Base-by-base conservation (phyloP, 2,888 invertebrate genomes). In the Cheilosia vulpina region DNA sequence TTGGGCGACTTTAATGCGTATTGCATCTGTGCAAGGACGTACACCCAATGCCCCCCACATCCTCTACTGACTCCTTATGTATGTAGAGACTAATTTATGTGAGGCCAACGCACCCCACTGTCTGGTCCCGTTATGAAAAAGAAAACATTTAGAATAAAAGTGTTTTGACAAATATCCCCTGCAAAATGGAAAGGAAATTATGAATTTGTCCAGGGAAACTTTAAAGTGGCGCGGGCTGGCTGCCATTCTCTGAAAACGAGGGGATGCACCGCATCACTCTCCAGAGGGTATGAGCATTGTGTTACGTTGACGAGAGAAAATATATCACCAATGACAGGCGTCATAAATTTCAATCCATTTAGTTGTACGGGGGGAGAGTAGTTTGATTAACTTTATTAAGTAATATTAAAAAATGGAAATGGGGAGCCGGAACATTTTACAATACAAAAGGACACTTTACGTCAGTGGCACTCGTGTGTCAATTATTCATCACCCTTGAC, bases 341-440 rank as follows among this genome's bases (percentile, higher is more conserved):
- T 63, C 76, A 85, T 85, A 85, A 85, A 85, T 85, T 85, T 77
- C 68, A 81, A 72, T 85, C 75, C 80, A 80, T 76, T 81, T 68
- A 80, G 62, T 41, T 15, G 47, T 31, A n/a, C 27, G 13, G 21
- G 52, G 50, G 24, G n/a, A 57, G 31, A 58, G 71, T 76, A 77
- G 69, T 71, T 75, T 80, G 71, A 79, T 79, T 79, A 71, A 57
- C 53, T 68, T 69, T 57, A 66, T 66, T 77, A 41, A 68, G n/a
- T 34, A 62, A 68, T 45, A 66, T 68, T 34, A 68, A 43, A 58
- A 57, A 52, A 52, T 55, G 58, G 4, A 53, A 31, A 47, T 41
- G 57, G 72, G 66, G 66, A 65, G 50, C 45, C 53, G 43, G n/a
- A 50, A 21, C 24, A 50, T 76, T 80, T 63, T 66, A 24, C 13